A percentile compares a stretch with the other conserved stretches of the same genome.
phyloP scores from a whole-genome alignment of 2,113 vertebrate genomes.

The Delphinapterus leucas region DNA sequence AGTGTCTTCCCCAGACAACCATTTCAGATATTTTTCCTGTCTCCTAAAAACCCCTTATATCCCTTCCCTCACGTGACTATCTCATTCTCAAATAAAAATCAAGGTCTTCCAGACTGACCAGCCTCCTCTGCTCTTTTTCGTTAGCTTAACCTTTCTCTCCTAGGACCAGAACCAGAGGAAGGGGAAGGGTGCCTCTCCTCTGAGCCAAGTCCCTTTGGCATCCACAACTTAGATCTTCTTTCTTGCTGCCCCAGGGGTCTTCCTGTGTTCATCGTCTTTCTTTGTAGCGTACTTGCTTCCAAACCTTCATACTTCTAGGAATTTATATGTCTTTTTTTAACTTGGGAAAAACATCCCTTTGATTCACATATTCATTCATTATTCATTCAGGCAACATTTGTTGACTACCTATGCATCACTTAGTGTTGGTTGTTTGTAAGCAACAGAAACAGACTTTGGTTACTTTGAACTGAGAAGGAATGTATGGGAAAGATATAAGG shows the following conservation, averaged over 20 bases:
- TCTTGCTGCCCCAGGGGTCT: background rate
- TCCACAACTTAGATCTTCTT: background rate
- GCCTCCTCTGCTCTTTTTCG: background rate
- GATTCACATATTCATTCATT: background rate
- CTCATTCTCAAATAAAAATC: background rate
- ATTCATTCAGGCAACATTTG: background rate
- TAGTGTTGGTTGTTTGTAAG: background rate
- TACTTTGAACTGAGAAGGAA: background rate
- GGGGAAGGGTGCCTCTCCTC: background rate
- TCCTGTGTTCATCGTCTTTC: background rate
- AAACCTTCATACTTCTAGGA: background rate
- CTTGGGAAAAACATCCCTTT: background rate
- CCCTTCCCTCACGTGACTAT: background rate
- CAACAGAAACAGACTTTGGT: background rate
- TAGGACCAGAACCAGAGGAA: background rate
- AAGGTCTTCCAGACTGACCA: background rate
- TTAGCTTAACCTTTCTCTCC: background rate
- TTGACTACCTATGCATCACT: background rate
- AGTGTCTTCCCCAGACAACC: background rate
- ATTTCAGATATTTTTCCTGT: background rate
- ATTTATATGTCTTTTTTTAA: background rate
- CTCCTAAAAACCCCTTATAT: background rate
- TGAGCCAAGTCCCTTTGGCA: background rate
- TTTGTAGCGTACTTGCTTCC: background rate
- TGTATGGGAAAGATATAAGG: background rate